phyloP scores from a whole-genome alignment of 2,888 invertebrate species.

The Callimorpha dominula region DNA sequence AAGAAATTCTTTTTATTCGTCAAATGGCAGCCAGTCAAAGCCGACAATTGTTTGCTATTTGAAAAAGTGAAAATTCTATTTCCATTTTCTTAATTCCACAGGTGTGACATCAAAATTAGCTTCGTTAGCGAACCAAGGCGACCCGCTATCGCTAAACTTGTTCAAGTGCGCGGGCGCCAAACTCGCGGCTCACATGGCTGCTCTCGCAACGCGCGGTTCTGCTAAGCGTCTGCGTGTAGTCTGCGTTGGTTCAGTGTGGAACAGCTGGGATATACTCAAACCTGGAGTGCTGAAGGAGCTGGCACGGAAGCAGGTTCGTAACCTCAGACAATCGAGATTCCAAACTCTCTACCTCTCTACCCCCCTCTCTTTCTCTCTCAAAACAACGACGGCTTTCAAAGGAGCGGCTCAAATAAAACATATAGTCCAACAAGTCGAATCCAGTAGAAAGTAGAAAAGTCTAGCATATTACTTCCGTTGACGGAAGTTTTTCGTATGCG shows the following conservation, averaged over 20 bases:
- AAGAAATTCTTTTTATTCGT: background rate
- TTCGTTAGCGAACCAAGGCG: conserved; percentile 89
- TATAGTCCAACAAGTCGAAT: too few relatives aligned
- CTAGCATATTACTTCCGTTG: too few relatives aligned
- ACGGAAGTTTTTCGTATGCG: too few relatives aligned
- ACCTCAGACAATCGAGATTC: too few relatives aligned
- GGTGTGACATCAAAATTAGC: conserved; percentile 91
- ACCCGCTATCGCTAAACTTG: conserved; percentile 89
- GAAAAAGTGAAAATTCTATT: background rate
- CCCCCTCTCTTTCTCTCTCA: too few relatives aligned
- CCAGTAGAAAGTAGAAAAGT: too few relatives aligned
- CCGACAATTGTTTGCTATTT: background rate
- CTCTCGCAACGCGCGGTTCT: conserved; percentile 89
- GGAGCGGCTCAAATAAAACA: too few relatives aligned
- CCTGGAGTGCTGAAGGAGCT: conserved; percentile 89
- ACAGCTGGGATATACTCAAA: conserved; percentile 94
- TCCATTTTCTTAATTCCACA: conserved; percentile 57
- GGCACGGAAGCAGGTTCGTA: conserved; percentile 72
- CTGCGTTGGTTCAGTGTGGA: conserved; percentile 98
- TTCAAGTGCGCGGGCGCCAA: conserved; percentile 91
- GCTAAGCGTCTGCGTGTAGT: conserved; percentile 90
- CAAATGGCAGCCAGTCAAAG: background rate
- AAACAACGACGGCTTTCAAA: too few relatives aligned
- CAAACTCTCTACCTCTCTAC: too few relatives aligned
- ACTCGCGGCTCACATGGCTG: conserved; percentile 89